Percentiles rank a stretch among this genome's conserved stretches.
phyloP scores from a whole-genome alignment of 2,113 vertebrate genomes.

The Oxyura jamaicensis region DNA sequence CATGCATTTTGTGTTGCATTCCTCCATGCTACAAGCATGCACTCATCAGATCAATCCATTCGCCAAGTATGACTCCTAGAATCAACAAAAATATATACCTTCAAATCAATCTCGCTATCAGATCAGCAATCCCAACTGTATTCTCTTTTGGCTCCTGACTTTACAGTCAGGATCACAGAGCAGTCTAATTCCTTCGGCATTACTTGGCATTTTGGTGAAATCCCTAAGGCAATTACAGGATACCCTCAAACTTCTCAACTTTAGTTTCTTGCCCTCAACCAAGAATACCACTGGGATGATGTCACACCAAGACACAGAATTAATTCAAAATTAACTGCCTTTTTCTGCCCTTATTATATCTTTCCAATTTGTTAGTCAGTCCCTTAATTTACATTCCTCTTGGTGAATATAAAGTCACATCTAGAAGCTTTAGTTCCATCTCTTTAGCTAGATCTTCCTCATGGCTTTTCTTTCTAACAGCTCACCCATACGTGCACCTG shows the following conservation, averaged over 20 bases:
- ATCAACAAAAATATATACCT: neutral
- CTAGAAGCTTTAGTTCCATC: neutral
- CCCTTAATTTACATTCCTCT: neutral
- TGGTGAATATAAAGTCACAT: neutral
- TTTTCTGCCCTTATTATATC: neutral
- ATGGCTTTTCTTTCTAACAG: neutral
- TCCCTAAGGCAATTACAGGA: neutral
- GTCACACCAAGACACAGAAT: neutral
- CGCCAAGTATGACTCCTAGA: neutral
- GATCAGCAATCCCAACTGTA: neutral
- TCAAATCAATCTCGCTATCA: neutral
- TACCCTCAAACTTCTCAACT: neutral
- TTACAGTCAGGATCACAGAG: neutral
- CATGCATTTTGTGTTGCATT: neutral
- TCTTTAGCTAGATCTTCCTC: neutral
- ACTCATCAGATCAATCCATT: neutral
- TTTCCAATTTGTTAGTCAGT: neutral
- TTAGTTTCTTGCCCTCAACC: neutral
- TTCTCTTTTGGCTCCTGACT: neutral
- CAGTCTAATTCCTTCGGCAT: neutral
- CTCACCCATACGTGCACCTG: neutral
- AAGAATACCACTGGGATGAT: neutral
- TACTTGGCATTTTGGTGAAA: neutral
- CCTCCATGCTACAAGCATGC: neutral
- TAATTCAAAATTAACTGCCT: neutral